Evolutionary conservation across 2,888 invertebrate genomes (phyloP).

Genomic region (Escarpia spicata): DNA sequence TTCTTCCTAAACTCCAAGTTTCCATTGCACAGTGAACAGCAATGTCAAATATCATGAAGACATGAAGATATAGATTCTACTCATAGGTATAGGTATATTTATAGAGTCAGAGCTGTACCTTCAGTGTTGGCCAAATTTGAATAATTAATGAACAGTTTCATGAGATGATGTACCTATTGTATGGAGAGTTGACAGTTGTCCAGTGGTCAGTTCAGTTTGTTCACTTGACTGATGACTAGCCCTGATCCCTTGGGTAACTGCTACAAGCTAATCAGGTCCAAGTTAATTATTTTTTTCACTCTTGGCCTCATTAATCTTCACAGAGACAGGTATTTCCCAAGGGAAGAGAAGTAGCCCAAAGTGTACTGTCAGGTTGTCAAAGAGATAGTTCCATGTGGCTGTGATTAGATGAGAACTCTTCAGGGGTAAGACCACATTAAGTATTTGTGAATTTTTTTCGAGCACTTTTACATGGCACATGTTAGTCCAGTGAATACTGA

Average conservation of each 20-base stretch:
- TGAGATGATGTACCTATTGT: neutral
- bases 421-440: neutral
- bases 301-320: neutral
- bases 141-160: neutral
- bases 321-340: neutral
- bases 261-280: neutral
- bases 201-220: neutral
- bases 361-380: neutral
- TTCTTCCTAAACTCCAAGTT: too few relatives aligned
- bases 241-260: neutral
- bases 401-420: neutral
- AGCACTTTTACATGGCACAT: too few relatives aligned
- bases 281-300: neutral
- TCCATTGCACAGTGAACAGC: too few relatives aligned
- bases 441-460: too few relatives aligned
- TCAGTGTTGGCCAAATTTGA: too few relatives aligned
- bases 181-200: neutral
- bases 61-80: too few relatives aligned
- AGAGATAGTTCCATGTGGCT: neutral
- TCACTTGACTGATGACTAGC: neutral
- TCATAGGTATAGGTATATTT: too few relatives aligned
- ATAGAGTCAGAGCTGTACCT: too few relatives aligned
- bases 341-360: neutral
- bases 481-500: too few relatives aligned
- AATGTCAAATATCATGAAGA: too few relatives aligned